Evolutionary conservation across 2,888 invertebrate genomes (phyloP), one percentile per base, ranked within the genome.

Genomic region (Dendrolimus pini): DNA sequence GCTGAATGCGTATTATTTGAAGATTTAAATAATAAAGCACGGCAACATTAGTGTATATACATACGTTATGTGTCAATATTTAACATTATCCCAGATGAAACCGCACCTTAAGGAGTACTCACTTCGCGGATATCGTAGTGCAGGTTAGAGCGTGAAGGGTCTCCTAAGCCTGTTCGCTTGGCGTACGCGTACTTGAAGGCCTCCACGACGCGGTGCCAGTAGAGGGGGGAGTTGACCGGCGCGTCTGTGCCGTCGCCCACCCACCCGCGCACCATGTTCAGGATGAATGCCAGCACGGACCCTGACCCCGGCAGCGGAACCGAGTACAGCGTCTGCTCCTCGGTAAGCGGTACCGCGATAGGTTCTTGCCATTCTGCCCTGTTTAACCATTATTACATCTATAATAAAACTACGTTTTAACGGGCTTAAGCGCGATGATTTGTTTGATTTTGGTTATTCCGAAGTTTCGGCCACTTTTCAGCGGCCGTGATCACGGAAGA

Each of bases 181-280:
- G 96, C 98, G 81, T 96, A 98, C 14, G 95, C 98, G 88, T 95
- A 98, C 82, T 99, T 99, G 84, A 97, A 96, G 7, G 96, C 93
- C 80, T 99, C 99, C 9, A 96, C 90, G 64, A 97, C 91, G 63
- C 96, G 93, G 70, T 99, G 99, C 92, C 95, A 95, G 77, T 89
- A 89, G 13, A 88, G 83, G 61, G 66, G 62, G 65, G 82, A 77
- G 62, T 75, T 79, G 6, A 67, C 61, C n/a, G 89, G 71, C 47
- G 81, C 89, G 57, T 65, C 65, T 9, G 78, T 66, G 7, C 76
- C 81, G 47, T 82, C 80, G 59, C 93, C 91, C 7, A 86, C 82
- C 83, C 91, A 93, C 10, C 88, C 92, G 57, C 92, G 92, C 69
- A 98, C 85, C 66, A 98, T 92, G 77, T 97, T 96, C 64, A 98